Base-by-base conservation (phyloP, 2,113 vertebrate species). In the Aramus guarauna region DNA sequence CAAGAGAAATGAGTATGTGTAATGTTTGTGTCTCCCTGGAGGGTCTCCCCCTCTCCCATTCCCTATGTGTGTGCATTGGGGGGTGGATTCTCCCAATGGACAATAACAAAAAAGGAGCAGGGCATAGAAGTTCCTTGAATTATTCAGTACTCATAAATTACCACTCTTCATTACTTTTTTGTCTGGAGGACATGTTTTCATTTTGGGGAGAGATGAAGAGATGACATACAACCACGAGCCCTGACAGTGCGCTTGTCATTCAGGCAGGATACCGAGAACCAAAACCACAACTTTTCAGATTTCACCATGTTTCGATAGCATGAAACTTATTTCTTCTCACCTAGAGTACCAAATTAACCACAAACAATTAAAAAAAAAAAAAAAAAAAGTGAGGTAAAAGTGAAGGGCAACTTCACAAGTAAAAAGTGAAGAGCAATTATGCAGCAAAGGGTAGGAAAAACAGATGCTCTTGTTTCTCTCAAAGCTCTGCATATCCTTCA, bases 101-200 rank as follows among this genome's bases (percentile, higher is more conserved):
- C 16, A 56, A 6, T 30, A 85, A 66, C 12, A 82, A 41, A 50
- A 68, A 67, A 47, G 37, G 43, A 91, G 17, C 52, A 72, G 30
- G 48, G 39, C 48, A 64, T 22, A 23, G 71, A 75, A 90, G 74
- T 26, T 0, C n/a, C 62, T 93, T 88, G 85, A 90, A 95, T 96
- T 90, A 94, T 93, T 96, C 78, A 83, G 16, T 15, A 23, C 45
- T 83, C 82, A 79, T 78, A 68, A 94, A 95, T 95, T 79, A 88
- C 41, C n/a, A 55, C 37, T 63, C 68, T 80, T 37, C 55, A 52
- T 59, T 34, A 22, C 20, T 52, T 45, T 58, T 80, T 34, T 76
- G 26, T 83, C 89, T 92, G 47, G 77, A 79, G 36, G 47, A 53
- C 26, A 32, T 27, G 66, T 37, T 78, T 85, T 37, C 24, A 9